Base-by-base conservation (phyloP, 92 coral and sea anemone species). In the Plumapathes pennacea region DNA sequence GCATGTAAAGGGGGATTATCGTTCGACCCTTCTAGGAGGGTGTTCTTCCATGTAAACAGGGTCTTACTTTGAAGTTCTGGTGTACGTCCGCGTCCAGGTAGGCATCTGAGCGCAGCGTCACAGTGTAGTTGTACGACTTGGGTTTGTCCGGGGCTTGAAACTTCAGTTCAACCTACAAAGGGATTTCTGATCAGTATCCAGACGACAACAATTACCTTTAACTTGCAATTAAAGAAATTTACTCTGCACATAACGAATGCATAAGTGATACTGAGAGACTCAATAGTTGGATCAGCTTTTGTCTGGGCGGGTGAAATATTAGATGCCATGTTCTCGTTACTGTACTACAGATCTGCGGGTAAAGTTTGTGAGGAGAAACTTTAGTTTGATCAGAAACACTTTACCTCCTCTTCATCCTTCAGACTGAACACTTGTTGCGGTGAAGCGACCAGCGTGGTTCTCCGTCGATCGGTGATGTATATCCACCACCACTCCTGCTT, bases 401-500 rank as follows among this genome's bases (percentile, higher is more conserved):
- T 42, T 52, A 82, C 95, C 89, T 87, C 83, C 68, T 92, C 98
- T 36, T 81, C 95, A 24, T 92, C 98, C 51, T 60, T 63, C n/a
- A 92, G 75, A 57, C 62, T 88, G 25, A 62, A 78, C 10, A 92
- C 80, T 55, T 83, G 96, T 25, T 85, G 82, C 3, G 98, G 96
- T 9, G 82, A 86, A 32, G 98, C 80, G 17, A 88, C 54, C 5
- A 92, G 76, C 13, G 57, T 76, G 4, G 82, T 74, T 70, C 69
- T 73, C 59, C 84, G 70, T 57, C 86, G 77, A 47, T 92, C 98
- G 1, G 91, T 83, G 19, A 92, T 85, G 40, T 92, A 92, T 7
- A 88, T 75, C 98, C 98, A 92, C 96, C 98, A 92, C 96, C 92
- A 88, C 49, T 92, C 98, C 54, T 92, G 98, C 41, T 92, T 92